A percentile compares a stretch with the other conserved stretches of the same genome.
Evolutionary conservation across 2,888 invertebrate species (phyloP).

Genomic region (Busseola fusca): DNA sequence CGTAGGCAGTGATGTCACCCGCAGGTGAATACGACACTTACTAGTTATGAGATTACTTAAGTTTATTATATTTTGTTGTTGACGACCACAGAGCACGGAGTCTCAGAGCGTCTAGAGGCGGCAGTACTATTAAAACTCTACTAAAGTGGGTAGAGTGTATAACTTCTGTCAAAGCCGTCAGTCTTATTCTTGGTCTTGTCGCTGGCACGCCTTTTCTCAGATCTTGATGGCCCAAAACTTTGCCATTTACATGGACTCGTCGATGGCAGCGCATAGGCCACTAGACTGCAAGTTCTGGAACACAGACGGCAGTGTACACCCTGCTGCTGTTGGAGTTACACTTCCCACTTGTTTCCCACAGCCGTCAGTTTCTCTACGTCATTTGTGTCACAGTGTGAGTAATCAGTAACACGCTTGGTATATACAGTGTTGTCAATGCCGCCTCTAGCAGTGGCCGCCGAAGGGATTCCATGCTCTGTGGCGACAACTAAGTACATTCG

Average conservation of each 20-base stretch:
- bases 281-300: too few relatives aligned
- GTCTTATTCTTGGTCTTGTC: too few relatives aligned
- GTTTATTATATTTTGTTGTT: conserved; percentile 8
- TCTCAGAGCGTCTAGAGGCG: not conserved
- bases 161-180: not conserved
- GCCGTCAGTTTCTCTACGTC: too few relatives aligned
- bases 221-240: too few relatives aligned
- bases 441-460: too few relatives aligned
- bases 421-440: not conserved
- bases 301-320: too few relatives aligned
- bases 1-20: conserved; percentile 79
- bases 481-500: conserved; percentile 3
- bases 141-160: not conserved
- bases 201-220: too few relatives aligned
- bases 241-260: too few relatives aligned
- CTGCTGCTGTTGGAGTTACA: too few relatives aligned
- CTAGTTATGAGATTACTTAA: conserved; percentile 28
- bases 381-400: not conserved
- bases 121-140: not conserved
- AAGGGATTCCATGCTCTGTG: not conserved
- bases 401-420: too few relatives aligned
- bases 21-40: conserved; percentile 19
- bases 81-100: conserved; percentile 6
- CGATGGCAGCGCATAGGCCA: too few relatives aligned
- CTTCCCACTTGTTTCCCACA: too few relatives aligned